Conservation (phyloP, 2,888 invertebrate species). For the Zygothrica quintamaculata region DNA sequence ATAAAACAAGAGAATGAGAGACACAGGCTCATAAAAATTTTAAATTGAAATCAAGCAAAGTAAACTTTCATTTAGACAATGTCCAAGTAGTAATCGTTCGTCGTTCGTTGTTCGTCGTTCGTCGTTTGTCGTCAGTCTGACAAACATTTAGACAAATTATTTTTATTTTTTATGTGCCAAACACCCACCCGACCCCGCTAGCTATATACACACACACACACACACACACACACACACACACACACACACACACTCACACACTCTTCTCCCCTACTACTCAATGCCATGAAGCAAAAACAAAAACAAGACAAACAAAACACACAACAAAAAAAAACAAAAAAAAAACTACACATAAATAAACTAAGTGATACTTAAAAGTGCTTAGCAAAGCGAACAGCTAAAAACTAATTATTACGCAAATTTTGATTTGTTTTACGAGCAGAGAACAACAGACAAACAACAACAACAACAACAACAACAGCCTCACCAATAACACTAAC, state of each 20-base stretch:
- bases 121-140: too few species aligned
- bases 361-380: conserved; percentile 37
- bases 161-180: conserved; percentile 25
- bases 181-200: too few species aligned
- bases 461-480: conserved; percentile 4
- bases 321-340: conserved; percentile 3
- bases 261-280: conserved; percentile 2
- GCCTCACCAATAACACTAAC: too few species aligned
- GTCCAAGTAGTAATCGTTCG: conserved; percentile 49
- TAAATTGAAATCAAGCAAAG: conserved; percentile 59
- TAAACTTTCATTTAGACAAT: conserved; percentile 56
- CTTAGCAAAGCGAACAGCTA: conserved; percentile 38
- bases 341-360: conserved; percentile 9
- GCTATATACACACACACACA: too few species aligned
- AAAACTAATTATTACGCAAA: conserved; percentile 73
- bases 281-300: conserved; percentile 34
- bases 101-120: too few species aligned
- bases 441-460: too few species aligned
- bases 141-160: conserved; percentile 15
- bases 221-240: too few species aligned
- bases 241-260: too few species aligned
- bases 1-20: conserved; percentile 16
- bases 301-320: neutral
- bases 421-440: conserved; percentile 57
- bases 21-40: conserved; percentile 45